Evolutionary conservation across 2,888 invertebrate species (phyloP), one percentile per base, ranked within the genome.

Genomic region (Nebria brevicollis): DNA sequence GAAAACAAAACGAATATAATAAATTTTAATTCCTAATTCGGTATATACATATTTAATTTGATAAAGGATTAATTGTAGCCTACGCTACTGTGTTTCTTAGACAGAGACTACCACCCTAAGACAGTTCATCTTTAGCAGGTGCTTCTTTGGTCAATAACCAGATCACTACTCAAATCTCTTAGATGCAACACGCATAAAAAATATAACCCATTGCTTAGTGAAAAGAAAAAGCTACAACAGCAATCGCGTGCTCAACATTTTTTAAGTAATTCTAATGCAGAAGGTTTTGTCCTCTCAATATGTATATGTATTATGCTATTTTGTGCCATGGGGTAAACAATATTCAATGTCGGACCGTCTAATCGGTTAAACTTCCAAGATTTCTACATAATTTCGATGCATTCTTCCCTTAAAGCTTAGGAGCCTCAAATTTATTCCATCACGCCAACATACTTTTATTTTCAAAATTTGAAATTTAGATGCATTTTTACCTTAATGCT

Each of bases 221-320:
- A 43, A 73, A 25, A 64, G n/a, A 43, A 75, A 25, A 65, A 70
- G 25, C 11, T 15, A 70, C 15, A 26, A 20, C 70, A 70, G 10
- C 43, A 72, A 72, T 77, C 77, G 77, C 77, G 77, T 77, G 77
- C 77, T 65, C 76, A 66, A 11, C 77, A 26, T 43, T n/a, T 34
- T 20, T 34, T 34, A 34, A 5, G 34, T 34, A 34, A 54, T 54
- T 54, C 54, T 54, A 54, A 54, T 13, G 54, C 54, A 54, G 54
- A 54, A 54, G 54, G 66, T 73, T 72, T 78, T 72, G 65, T 13
- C 66, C 41, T 34, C 41, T 41, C 73, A 20, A 34, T 77, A 72
- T 77, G 20, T 78, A 42, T 78, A 73, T 20, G 73, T 78, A 43
- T 72, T 72, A 66, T 78, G 78, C 78, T 73, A 77, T 78, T 78